Base-by-base conservation (phyloP, 2,113 vertebrate genomes). In the Indicator maculatus region DNA sequence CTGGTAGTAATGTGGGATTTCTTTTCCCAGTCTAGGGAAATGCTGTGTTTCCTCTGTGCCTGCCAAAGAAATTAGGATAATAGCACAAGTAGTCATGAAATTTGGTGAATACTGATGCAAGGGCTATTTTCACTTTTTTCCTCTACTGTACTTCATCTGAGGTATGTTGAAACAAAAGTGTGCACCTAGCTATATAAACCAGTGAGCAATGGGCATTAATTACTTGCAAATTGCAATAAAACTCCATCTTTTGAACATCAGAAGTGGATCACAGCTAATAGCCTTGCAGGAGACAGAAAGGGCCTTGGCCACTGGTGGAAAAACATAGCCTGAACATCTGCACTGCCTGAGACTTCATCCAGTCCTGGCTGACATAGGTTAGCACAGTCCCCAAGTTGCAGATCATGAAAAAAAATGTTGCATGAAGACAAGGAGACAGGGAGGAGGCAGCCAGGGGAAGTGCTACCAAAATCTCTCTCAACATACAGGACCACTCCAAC, bases 351-450 rank as follows among this genome's bases (percentile, higher is more conserved):
- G 45, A 4, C 19, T 81, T 73, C 20, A 30, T 7, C 52, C 72
- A n/a, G 12, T 50, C 26, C 55, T 65, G 39, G 3, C 12, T 21
- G 24, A 6, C 0, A 0, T 7, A 17, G 28, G 39, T 56, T 65
- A 85, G 24, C 31, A 6, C 12, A 41, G 28, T 30, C 33, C 16
- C 28, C 59, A 81, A 4, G 33, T 5, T 64, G 26, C 41, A n/a
- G 16, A 18, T 16, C 58, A 30, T 6, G n/a, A 19, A 5, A 50
- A 28, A 17, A 52, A 31, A 11, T 20, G n/a, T 8, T 39, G 15
- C 31, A 41, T 15, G 36, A 36, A 89, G 47, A 20, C 44, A 82
- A 16, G 24, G 41, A 91, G 26, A 47, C 1, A 6, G 19, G 28
- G 5, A 36, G 23, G 27, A 45, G 14, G 16, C 12, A 83, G 23